These are phyloP conservation scores for Cherax quadricarinatus DNA, from an alignment of 1,140 invertebrate genomes.

Conservation along the genomic window DNA sequence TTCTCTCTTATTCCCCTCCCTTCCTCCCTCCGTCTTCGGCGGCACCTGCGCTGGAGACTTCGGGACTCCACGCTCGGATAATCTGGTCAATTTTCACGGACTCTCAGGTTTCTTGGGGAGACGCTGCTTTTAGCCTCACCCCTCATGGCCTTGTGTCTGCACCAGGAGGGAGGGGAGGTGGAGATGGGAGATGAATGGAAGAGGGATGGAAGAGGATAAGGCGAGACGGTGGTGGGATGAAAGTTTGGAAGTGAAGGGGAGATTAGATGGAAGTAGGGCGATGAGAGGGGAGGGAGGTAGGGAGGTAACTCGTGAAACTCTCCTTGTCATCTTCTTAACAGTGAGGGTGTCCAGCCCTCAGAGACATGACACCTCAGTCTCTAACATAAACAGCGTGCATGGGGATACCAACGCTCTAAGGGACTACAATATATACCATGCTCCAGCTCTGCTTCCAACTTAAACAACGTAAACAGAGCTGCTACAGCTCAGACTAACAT, in stretches of 20 bases:
- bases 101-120: neutral
- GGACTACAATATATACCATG: too few species aligned
- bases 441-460: too few species aligned
- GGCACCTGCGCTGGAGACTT: neutral
- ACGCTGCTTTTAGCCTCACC: neutral
- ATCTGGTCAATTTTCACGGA: constrained; percentile 36
- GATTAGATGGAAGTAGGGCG: neutral
- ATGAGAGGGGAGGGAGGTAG: neutral
- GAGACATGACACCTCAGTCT: too few species aligned
- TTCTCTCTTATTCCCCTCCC: neutral
- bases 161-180: neutral
- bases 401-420: too few species aligned
- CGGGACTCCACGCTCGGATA: neutral
- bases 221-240: neutral
- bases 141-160: neutral
- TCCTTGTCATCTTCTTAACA: too few species aligned
- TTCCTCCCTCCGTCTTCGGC: too few species aligned
- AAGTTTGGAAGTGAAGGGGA: neutral
- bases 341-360: too few species aligned
- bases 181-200: neutral
- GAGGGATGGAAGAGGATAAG: neutral
- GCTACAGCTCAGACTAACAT: too few species aligned
- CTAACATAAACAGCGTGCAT: too few species aligned
- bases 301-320: too few species aligned
- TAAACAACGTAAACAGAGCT: too few species aligned